phyloP scores from a whole-genome alignment of 1,140 invertebrate genomes.

The Drosophila bipectinata region DNA sequence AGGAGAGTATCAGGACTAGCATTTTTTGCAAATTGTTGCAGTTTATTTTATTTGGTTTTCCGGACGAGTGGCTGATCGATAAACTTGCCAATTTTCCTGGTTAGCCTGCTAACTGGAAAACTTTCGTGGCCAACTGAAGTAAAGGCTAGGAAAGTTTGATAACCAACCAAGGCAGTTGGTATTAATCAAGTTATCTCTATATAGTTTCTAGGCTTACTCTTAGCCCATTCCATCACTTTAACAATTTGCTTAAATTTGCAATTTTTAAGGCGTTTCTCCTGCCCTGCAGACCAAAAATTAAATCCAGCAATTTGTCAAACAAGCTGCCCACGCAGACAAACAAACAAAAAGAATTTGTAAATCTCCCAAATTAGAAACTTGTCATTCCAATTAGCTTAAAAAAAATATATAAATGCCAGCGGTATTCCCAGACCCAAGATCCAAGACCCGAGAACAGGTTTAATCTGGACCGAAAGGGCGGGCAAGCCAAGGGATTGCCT shows the following conservation, averaged over 20 bases:
- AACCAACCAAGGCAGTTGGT: background rate
- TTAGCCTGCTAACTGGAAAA: slow-evolving; percentile 72
- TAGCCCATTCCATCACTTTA: too few relatives aligned
- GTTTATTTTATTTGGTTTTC: slow-evolving; percentile 54
- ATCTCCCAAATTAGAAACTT: slow-evolving; percentile 72
- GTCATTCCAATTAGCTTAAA: slow-evolving; percentile 69
- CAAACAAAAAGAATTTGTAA: slow-evolving; percentile 37
- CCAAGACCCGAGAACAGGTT: slow-evolving; percentile 28
- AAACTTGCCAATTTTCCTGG: slow-evolving; percentile 66
- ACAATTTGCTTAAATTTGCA: slow-evolving; percentile 31
- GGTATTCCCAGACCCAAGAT: background rate
- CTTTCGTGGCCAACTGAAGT: slow-evolving; percentile 33
- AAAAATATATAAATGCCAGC: slow-evolving; percentile 5
- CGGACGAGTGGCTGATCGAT: slow-evolving; percentile 59
- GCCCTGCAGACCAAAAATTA: slow-evolving; percentile 23
- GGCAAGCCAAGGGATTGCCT: slow-evolving; percentile 27
- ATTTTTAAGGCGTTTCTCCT: slow-evolving; percentile 33
- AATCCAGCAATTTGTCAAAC: slow-evolving; percentile 47
- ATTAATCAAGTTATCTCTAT: slow-evolving; percentile 10
- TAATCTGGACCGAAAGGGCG: slow-evolving; percentile 31
- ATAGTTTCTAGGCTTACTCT: too few relatives aligned
- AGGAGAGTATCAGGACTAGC: slow-evolving; percentile 22
- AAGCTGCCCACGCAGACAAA: slow-evolving; percentile 29
- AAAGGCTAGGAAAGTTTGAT: slow-evolving; percentile 8
- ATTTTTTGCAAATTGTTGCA: slow-evolving; percentile 69